Base-by-base conservation (phyloP, 2,888 invertebrate genomes). In the Melinopterus prodromus region DNA sequence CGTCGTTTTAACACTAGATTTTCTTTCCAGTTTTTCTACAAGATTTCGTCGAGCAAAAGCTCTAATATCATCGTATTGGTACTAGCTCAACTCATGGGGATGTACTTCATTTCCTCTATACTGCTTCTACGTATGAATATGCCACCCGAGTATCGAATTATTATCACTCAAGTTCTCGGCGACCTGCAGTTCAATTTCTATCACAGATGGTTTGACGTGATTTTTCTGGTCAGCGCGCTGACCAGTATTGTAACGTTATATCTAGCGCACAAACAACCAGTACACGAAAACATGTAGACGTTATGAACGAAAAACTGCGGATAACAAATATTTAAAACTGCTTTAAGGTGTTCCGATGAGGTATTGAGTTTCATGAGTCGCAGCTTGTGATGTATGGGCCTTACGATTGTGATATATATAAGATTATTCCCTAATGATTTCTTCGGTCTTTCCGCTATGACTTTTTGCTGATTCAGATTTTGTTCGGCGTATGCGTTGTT, bases 181-280 rank as follows among this genome's bases (percentile, higher is more conserved):
- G 99, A 99, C 87, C 90, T 99, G 81, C 99, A 99, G 89, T 99
- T 99, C 86, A 98, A 97, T 88, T 99, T 99, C 91, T 99, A 99
- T 88, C 99, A 99, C 89, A 93, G 99, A 81, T 99, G 99, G 99
- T 99, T 99, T 89, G 99, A 99, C 89, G 99, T 99, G 5, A 99
- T 99, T 87, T 99, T 99, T 89, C 91, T 99, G 81, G 96, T 99
- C 35, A 98, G 98, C 87, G 99, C 99, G 0, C 89, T 99, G 70
- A 97, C 98, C 15, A 98, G 98, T 82, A 99, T 99, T 85, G 94
- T 96, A 82, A 98, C 99, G 82, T 90, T 99, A 79, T 99, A 99
- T 91, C 91, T 99, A 84, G 98, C 99, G 14, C 98, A 98, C 87
- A 98, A 98, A 86, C 92, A 87, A 78, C 89, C 89, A 14, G 85